Percentiles rank a stretch among this genome's conserved stretches.
phyloP scores from a whole-genome alignment of 1,140 invertebrate species.

The Aethina tumida region DNA sequence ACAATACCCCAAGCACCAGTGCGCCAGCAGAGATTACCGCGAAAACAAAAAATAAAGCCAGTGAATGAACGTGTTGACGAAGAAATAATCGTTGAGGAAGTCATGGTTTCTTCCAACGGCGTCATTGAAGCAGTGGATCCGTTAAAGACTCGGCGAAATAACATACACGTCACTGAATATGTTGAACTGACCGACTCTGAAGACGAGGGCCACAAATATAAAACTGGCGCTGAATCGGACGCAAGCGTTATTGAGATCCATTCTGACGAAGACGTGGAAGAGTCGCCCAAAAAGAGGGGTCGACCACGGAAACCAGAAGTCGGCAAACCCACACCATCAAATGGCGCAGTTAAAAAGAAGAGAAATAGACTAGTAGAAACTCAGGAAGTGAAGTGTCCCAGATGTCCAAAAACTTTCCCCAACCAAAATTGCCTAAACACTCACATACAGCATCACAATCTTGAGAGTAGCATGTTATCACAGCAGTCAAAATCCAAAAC shows the following conservation, averaged over 20 bases:
- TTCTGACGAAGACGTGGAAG: constrained; percentile 16
- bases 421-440: constrained; percentile 47
- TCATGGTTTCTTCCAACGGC: constrained; percentile 29
- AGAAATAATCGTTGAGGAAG: constrained; percentile 31
- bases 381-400: constrained; percentile 38
- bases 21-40: constrained; percentile 25
- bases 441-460: constrained; percentile 37
- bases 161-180: constrained; percentile 20
- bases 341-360: constrained; percentile 3
- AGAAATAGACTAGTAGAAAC: constrained; percentile 11
- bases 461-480: constrained; percentile 17
- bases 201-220: constrained; percentile 20
- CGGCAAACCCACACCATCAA: constrained; percentile 1
- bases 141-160: background rate
- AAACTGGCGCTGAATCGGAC: constrained; percentile 19
- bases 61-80: constrained; percentile 24
- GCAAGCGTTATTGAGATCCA: constrained; percentile 18
- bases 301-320: constrained; percentile 10
- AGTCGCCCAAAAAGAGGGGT: constrained; percentile 11
- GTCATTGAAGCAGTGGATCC: constrained; percentile 22
- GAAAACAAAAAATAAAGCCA: constrained; percentile 32
- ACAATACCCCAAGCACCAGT: constrained; percentile 29
- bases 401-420: constrained; percentile 46
- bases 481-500: constrained; percentile 9
- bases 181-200: constrained; percentile 30